phyloP scores from a whole-genome alignment of 2,888 invertebrate genomes.

The Mantis religiosa region DNA sequence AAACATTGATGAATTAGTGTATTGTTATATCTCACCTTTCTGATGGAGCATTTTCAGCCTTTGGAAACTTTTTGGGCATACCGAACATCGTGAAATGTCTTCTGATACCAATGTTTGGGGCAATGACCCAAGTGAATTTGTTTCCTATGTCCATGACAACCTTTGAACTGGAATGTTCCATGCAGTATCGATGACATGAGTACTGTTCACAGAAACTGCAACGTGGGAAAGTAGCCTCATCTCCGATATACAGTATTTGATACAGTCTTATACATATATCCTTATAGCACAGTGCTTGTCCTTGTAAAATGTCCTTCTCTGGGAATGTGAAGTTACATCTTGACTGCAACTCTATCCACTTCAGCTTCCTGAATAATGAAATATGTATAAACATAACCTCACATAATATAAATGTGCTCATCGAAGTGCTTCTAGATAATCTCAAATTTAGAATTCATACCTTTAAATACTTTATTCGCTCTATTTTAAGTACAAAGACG shows the following conservation, averaged over 20 bases:
- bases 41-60: background rate
- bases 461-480: background rate
- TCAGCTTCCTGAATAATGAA: constrained; percentile 41
- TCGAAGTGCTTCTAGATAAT: too few species aligned
- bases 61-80: constrained; percentile 37
- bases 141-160: constrained; percentile 46
- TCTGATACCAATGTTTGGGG: constrained; percentile 41
- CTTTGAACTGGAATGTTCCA: constrained; percentile 42
- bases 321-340: constrained; percentile 44
- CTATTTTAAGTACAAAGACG: background rate
- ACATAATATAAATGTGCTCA: too few species aligned
- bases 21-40: background rate
- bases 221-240: constrained; percentile 41
- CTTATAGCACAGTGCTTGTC: constrained; percentile 43
- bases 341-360: constrained; percentile 43
- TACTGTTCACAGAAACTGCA: constrained; percentile 44
- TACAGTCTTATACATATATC: constrained; percentile 44
- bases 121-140: constrained; percentile 46
- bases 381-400: too few species aligned
- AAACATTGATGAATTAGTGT: too few species aligned
- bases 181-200: constrained; percentile 44
- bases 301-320: constrained; percentile 42
- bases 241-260: constrained; percentile 42
- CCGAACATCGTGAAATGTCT: constrained; percentile 44
- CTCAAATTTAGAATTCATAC: background rate